These are phyloP conservation scores for Eublepharis macularius DNA, from an alignment of 2,113 vertebrate genomes.

Conservation along the genomic window DNA sequence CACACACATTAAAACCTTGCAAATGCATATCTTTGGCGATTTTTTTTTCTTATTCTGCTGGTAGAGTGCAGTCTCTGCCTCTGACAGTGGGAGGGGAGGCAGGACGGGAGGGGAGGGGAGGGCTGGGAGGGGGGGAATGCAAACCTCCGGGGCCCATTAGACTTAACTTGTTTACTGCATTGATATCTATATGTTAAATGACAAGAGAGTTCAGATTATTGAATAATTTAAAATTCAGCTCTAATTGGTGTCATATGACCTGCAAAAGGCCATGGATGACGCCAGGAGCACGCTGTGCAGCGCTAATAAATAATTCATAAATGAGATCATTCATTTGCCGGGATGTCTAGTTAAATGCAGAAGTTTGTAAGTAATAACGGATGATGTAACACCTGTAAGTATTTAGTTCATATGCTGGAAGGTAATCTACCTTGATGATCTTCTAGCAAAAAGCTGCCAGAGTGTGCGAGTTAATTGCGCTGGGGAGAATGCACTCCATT, in stretches of 20 bases:
- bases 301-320: conserved; percentile 85
- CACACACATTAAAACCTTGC: conserved; percentile 77
- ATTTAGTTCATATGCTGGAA: conserved; percentile 82
- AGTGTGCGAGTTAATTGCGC: conserved; percentile 78
- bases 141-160: conserved; percentile 83
- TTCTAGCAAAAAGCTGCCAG: conserved; percentile 78
- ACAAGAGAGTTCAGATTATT: conserved; percentile 86
- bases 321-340: conserved; percentile 81
- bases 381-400: conserved; percentile 85
- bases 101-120: background rate
- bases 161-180: conserved; percentile 86
- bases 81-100: conserved; percentile 48
- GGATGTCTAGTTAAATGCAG: conserved; percentile 79
- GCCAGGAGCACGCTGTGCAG: conserved; percentile 81
- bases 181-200: conserved; percentile 87
- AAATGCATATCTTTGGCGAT: conserved; percentile 72
- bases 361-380: conserved; percentile 83
- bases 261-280: conserved; percentile 82
- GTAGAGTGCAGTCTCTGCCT: conserved; percentile 65
- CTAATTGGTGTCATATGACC: conserved; percentile 86
- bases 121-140: background rate
- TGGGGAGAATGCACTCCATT: conserved; percentile 76
- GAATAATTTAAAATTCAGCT: conserved; percentile 87
- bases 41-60: conserved; percentile 68
- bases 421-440: conserved; percentile 85